Base-by-base conservation (phyloP, 2,113 vertebrate species). In the Calyptommatus sinebrachiatus region DNA sequence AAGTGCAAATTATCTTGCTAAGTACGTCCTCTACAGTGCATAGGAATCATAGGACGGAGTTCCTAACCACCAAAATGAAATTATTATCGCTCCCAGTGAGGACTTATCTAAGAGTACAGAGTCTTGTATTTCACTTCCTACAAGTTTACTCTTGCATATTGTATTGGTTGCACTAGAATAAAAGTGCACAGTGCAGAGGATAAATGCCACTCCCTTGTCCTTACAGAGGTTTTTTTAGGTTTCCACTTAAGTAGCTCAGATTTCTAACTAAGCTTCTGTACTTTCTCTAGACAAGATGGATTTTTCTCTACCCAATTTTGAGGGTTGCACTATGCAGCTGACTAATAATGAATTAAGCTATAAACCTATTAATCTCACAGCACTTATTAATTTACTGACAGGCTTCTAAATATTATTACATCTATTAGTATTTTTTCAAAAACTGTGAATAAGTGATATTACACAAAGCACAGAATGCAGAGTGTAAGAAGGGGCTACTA, bases 161-260 rank as follows among this genome's bases (percentile, higher is more conserved):
- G 67, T 83, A 70, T 79, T 67, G 67, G 48, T 79, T 78, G 73
- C 41, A 31, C 81, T 76, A 84, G 84, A 83, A 71, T 84, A 86
- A 67, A 89, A 92, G 89, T 90, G 88, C 91, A 20, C 53, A 88
- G 86, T 92, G 90, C 90, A 88, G 89, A 73, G 78, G 75, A 87
- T 78, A 86, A 41, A 78, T 76, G 66, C 24, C 80, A n/a, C 72
- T 88, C 83, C 72, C 76, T 73, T 75, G 8, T 60, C 79, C 82
- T 85, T 83, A 48, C 61, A 74, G 72, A 84, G 63, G 21, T 28
- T 74, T 75, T 0, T 22, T 73, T 31, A 79, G 21, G n/a, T 74
- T 48, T 50, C 71, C 46, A 78, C 35, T 76, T 35, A 70, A 76
- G 41, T 29, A 75, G 62, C 81, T 76, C 80, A 73, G 41, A 81